These are phyloP conservation scores for Aphrocallistes beatrix DNA, from an alignment of 37 sponge, comb jelly and placozoan genomes.

Conservation along the genomic window DNA sequence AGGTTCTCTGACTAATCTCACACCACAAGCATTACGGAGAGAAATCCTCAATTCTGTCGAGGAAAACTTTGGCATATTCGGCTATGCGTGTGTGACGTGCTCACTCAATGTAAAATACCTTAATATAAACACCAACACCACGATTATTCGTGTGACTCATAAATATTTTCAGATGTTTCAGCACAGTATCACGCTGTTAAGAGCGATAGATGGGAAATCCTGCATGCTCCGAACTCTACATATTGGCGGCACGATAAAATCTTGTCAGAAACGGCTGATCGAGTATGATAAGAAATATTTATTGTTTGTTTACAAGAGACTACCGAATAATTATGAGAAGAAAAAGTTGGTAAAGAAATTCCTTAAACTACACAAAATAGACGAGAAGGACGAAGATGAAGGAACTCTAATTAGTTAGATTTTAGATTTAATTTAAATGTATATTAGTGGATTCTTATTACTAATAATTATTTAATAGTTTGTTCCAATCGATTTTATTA, in stretches of 20 bases:
- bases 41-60: background rate
- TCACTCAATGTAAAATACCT: constrained; percentile 11
- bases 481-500: too few species aligned
- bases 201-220: background rate
- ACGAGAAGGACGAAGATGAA: too few species aligned
- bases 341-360: constrained; percentile 6
- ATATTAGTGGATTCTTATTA: too few species aligned
- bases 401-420: too few species aligned
- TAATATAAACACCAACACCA: background rate
- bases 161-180: constrained; percentile 11
- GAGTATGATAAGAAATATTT: constrained; percentile 6
- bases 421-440: too few species aligned
- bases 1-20: background rate
- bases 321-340: background rate
- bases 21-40: background rate
- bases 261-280: background rate
- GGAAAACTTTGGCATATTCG: background rate
- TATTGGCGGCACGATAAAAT: background rate
- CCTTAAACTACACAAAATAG: background rate
- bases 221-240: background rate
- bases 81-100: background rate
- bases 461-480: too few species aligned
- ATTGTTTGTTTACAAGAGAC: background rate
- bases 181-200: background rate
- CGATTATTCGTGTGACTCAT: background rate